Percentiles rank a stretch among this genome's conserved stretches.
phyloP scores from a whole-genome alignment of 2,888 invertebrate species.

The Dioctria linearis region DNA sequence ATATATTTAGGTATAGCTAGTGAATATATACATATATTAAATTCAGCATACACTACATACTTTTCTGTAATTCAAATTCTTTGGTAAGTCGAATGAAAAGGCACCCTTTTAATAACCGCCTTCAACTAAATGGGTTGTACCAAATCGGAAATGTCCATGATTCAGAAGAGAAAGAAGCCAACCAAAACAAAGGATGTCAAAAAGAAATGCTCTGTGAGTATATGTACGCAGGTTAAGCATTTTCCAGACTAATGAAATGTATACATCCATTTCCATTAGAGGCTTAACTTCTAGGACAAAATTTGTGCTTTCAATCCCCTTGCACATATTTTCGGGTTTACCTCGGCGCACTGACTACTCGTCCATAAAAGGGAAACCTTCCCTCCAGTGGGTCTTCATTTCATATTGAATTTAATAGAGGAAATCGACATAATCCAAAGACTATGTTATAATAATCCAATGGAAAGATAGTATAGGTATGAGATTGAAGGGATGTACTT shows the following conservation, averaged over 20 bases:
- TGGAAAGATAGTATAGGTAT: no score
- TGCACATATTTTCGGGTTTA: not conserved
- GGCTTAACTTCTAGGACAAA: slow-evolving; percentile 29
- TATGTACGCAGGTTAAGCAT: not conserved
- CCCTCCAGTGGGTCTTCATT: no score
- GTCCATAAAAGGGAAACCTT: no score
- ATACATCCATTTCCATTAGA: slow-evolving; percentile 40
- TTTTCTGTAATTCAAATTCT: slow-evolving; percentile 32
- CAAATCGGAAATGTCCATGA: not conserved
- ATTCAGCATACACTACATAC: slow-evolving; percentile 34
- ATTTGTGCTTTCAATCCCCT: slow-evolving; percentile 5
- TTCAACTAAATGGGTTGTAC: not conserved
- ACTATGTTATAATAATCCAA: not conserved
- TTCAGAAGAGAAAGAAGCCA: not conserved
- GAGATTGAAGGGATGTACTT: not conserved
- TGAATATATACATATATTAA: slow-evolving; percentile 5
- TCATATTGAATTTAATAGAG: slow-evolving; percentile 37
- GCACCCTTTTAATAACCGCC: slow-evolving; percentile 36
- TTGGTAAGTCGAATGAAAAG: slow-evolving; percentile 4
- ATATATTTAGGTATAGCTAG: no score
- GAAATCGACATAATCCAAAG: slow-evolving; percentile 12
- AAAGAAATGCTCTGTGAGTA: not conserved
- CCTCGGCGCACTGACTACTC: not conserved
- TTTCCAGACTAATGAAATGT: slow-evolving; percentile 34
- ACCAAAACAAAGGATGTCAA: slow-evolving; percentile 17